phyloP scores from a whole-genome alignment of 2,797 vertebrate species.

The Acipenser oxyrinchus region DNA sequence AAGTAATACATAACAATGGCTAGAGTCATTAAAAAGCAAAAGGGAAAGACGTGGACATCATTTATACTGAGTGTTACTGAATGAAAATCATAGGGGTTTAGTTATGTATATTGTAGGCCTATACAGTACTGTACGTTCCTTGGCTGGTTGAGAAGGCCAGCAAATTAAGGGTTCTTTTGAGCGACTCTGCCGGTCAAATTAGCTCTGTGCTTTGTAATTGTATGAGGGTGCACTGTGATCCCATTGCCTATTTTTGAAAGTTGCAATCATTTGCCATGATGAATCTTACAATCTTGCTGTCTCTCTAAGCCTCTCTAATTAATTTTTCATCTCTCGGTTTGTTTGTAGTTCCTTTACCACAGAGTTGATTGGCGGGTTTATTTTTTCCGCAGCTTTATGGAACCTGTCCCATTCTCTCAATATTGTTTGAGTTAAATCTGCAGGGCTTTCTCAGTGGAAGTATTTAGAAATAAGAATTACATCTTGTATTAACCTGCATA shows the following conservation, averaged over 20 bases:
- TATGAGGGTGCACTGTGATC: slow-evolving; percentile 60
- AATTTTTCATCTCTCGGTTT: not conserved
- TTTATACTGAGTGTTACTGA: too few species aligned
- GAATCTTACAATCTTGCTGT: slow-evolving; percentile 35
- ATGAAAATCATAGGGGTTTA: slow-evolving; percentile 42
- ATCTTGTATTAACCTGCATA: too few species aligned
- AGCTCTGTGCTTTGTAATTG: slow-evolving; percentile 64
- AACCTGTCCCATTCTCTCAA: not conserved
- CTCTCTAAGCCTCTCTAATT: slow-evolving; percentile 19
- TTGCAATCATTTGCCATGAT: slow-evolving; percentile 26
- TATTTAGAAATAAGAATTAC: too few species aligned
- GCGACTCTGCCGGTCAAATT: slow-evolving; percentile 57
- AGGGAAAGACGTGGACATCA: too few species aligned
- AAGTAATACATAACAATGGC: too few species aligned
- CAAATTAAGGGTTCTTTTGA: slow-evolving; percentile 59
- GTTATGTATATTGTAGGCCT: too few species aligned
- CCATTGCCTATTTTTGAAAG: slow-evolving; percentile 61
- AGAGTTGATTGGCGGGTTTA: not conserved
- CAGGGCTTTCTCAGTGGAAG: not conserved
- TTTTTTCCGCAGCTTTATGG: not conserved
- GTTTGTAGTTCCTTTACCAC: not conserved
- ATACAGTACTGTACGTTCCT: slow-evolving; percentile 49
- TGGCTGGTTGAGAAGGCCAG: slow-evolving; percentile 44
- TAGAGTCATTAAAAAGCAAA: too few species aligned
- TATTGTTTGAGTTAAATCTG: not conserved